These are phyloP conservation scores for Steatocranus sp. DNA, from an alignment of 2,797 vertebrate species.

Conservation along the genomic window DNA sequence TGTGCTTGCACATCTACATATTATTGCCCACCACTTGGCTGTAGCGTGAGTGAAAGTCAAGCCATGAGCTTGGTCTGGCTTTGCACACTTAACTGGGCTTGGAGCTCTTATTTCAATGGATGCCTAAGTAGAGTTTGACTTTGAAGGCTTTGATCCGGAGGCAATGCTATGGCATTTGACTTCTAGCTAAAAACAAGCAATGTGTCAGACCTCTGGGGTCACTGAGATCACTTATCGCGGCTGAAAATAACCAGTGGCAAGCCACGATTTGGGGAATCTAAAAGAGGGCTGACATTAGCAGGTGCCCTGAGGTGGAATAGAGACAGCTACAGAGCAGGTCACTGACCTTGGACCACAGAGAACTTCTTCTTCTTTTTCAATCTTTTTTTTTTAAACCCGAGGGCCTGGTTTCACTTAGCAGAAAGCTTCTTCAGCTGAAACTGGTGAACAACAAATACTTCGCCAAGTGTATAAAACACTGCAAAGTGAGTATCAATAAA, in stretches of 20 bases:
- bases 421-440: conserved; percentile 55
- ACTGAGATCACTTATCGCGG: conserved; percentile 77
- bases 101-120: conserved; percentile 79
- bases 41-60: conserved; percentile 60
- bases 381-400: conserved; percentile 55
- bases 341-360: conserved; percentile 77
- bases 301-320: conserved; percentile 79
- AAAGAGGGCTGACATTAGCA: conserved; percentile 73
- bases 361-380: conserved; percentile 65
- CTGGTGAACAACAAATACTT: conserved; percentile 40
- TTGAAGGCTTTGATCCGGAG: conserved; percentile 80
- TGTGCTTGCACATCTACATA: neutral
- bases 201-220: conserved; percentile 77
- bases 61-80: conserved; percentile 61
- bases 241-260: conserved; percentile 82
- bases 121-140: conserved; percentile 80
- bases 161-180: conserved; percentile 81
- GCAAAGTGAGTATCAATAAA: neutral
- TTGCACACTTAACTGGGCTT: conserved; percentile 66
- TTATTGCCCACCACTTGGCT: conserved; percentile 46
- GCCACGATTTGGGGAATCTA: conserved; percentile 71
- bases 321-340: conserved; percentile 80
- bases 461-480: conserved; percentile 1
- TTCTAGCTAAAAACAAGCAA: conserved; percentile 74
- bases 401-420: conserved; percentile 71